Evolutionary conservation across 2,888 invertebrate genomes (phyloP).

Genomic region (Thymelicus sylvestris): DNA sequence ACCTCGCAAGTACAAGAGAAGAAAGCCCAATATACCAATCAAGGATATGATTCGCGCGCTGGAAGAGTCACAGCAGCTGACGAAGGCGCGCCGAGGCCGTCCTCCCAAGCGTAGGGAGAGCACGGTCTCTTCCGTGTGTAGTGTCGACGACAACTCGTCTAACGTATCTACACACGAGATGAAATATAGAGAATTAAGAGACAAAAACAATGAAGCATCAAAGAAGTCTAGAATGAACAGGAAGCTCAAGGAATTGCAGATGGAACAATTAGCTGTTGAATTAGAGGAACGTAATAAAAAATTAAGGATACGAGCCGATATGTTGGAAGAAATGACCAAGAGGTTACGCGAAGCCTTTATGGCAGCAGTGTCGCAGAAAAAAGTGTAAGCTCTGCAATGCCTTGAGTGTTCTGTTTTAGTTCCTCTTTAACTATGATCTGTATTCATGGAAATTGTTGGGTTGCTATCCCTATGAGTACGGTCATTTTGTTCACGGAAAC

Average conservation of each 20-base stretch:
- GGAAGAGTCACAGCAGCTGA: conserved; percentile 69
- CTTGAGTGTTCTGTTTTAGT: conserved; percentile 36
- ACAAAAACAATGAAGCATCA: conserved; percentile 92
- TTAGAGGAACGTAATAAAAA: conserved; percentile 87
- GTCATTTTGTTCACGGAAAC: conserved; percentile 9
- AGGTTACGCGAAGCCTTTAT: conserved; percentile 87
- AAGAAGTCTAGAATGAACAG: conserved; percentile 89
- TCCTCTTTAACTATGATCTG: conserved; percentile 46
- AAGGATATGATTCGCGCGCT: conserved; percentile 74
- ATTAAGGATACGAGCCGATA: conserved; percentile 86
- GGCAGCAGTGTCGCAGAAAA: conserved; percentile 86
- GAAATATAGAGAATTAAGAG: conserved; percentile 88
- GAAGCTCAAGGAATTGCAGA: conserved; percentile 84
- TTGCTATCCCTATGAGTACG: conserved; percentile 22
- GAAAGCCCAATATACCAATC: conserved; percentile 70
- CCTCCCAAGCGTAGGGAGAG: conserved; percentile 83
- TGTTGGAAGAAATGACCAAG: conserved; percentile 88
- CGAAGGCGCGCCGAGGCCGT: conserved; percentile 78
- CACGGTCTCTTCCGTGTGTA: conserved; percentile 73
- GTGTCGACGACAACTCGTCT: conserved; percentile 72
- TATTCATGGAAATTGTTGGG: conserved; percentile 50
- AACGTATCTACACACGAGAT: conserved; percentile 71
- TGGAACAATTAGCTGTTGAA: conserved; percentile 79
- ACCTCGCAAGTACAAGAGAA: conserved; percentile 64
- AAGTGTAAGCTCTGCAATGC: conserved; percentile 46